Evolutionary conservation across 2,888 invertebrate species (phyloP), one percentile per base, ranked within the genome.

Genomic region (Julus scandinavius): DNA sequence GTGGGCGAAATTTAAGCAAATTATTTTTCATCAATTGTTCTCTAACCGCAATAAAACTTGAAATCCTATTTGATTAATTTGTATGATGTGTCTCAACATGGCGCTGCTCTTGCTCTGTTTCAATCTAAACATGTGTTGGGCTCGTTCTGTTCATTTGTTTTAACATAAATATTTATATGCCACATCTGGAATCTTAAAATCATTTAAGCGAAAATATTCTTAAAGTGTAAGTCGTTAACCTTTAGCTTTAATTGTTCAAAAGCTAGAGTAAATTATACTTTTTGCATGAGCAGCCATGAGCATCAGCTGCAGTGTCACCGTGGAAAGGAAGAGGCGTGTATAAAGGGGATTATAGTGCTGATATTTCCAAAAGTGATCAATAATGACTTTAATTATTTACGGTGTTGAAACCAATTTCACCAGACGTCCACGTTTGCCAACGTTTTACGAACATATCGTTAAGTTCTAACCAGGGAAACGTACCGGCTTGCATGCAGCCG

Each of bases 281-380:
- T 54, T n/a, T n/a, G 80, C 80, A 80, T 80, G 29, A 80, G 5
- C 38, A 13, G 38, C 38, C 20, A 80, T 80, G 80, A 38, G 80
- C 1, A 80, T 80, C 80, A 80, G 80, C 80, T 80, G 80, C n/a
- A n/a, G 7, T 80, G 38, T 80, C 80, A 38, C 29, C 15, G 80
- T 29, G 80, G 80, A 38, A 11, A 38, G 80, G 5, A 38, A 11
- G 20, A 63, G 63, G 63, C 17, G 80, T 80, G 29, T 38, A 38
- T 29, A 20, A 29, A 11, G 20, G 5, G 72, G 72, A 72, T 54
- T 54, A 15, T 9, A 20, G 63, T 72, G 20, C 9, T 29, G 20
- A 80, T 80, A 63, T 63, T 63, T 38, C 38, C 38, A 63, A 38
- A 80, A 29, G 38, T 38, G 80, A 80, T 80, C 80, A 38, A 80